Evolutionary conservation across 1,140 invertebrate genomes (phyloP), one percentile per base, ranked within the genome.

Genomic region (Ericerus pela): DNA sequence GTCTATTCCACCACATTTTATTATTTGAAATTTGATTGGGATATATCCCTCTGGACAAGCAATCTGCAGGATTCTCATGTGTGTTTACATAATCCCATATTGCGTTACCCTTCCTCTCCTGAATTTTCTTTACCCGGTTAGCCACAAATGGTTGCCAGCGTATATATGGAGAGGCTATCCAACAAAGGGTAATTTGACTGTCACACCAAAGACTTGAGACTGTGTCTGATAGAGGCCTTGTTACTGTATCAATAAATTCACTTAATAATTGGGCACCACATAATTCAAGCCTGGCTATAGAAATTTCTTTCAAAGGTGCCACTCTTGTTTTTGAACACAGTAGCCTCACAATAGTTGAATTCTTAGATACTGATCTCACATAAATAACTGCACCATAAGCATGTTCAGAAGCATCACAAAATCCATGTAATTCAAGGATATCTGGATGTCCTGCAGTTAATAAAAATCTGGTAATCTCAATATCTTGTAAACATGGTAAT

Each of bases 261-360:
- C 67, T 62, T 6, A 73, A 55, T 14, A 74, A 47, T 1, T 66
- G 38, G 6, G 73, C 72, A 8, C 65, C 72, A 43, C 62, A 66
- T 6, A 76, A 59, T 62, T 76, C 75, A 12, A 76, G 60, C 56
- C 71, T 37, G 3, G 75, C 73, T 28, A 77, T 63, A 18, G 68
- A 67, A 1, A 61, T 51, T 0, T 18, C 37, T 20, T 63, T 64
- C 8, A 63, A 18, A 11, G 63, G 59, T 8, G 62, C 60, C 0
- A 63, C 58, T 26, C 60, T 56, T 1, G 59, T 56, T 55, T 64
- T 63, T 5, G 61, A 54, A 14, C 36, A 30, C 5, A 64, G n/a
- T 47, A 60, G 56, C 22, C 37, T 29, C 4, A 58, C 36, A 10
- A 52, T n/a, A 22, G 41, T 53, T 53, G 59, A 43, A 10, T 43